phyloP scores from a whole-genome alignment of 2,797 vertebrate species.

The Columba guinea region DNA sequence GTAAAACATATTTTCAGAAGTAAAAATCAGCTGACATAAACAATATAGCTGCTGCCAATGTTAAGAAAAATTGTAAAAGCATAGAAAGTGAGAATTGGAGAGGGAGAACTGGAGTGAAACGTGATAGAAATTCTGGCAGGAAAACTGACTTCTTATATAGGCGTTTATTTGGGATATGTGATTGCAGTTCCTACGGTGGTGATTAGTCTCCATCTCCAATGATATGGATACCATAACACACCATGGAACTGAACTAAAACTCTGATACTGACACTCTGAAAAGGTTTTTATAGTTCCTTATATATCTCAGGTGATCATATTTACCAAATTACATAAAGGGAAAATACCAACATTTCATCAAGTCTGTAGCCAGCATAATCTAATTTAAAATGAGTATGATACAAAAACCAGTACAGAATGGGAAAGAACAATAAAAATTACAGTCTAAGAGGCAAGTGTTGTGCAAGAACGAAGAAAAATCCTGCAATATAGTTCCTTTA shows the following conservation, averaged over 20 bases:
- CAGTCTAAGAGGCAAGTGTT: background rate
- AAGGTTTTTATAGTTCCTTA: background rate
- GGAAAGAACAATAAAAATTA: background rate
- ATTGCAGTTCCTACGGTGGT: background rate
- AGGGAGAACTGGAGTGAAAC: background rate
- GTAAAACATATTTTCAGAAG: background rate
- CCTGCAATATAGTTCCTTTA: background rate
- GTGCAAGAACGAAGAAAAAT: background rate
- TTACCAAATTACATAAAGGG: background rate
- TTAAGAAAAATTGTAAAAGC: background rate
- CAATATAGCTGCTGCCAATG: background rate
- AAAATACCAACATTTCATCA: slow-evolving; percentile 15
- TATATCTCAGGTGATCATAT: background rate
- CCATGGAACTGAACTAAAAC: background rate
- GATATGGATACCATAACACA: background rate
- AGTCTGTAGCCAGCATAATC: slow-evolving; percentile 1
- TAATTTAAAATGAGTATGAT: background rate
- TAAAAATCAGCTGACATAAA: background rate
- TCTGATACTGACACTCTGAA: background rate
- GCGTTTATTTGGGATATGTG: background rate
- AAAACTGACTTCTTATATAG: background rate
- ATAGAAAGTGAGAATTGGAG: background rate
- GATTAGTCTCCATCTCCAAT: background rate
- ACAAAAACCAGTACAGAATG: background rate
- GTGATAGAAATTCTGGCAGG: background rate